Conservation (phyloP, 2,113 vertebrate genomes). For the Austrofundulus limnaeus region DNA sequence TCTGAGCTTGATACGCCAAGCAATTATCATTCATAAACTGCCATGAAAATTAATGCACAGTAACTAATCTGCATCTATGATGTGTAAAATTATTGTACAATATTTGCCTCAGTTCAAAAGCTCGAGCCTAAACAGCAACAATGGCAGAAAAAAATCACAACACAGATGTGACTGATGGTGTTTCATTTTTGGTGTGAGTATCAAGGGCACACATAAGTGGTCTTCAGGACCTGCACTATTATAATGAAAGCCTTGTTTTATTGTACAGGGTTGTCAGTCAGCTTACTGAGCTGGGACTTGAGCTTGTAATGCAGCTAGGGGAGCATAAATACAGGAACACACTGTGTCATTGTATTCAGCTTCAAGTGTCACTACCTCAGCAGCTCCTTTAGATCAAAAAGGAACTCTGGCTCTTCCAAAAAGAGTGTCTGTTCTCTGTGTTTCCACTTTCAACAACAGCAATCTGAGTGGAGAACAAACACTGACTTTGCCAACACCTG, state of each 20-base stretch:
- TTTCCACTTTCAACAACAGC: constrained; percentile 26
- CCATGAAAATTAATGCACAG: constrained; percentile 66
- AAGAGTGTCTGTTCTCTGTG: constrained; percentile 22
- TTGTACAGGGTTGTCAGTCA: constrained; percentile 39
- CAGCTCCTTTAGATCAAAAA: constrained; percentile 29
- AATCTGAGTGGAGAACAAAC: constrained; percentile 21
- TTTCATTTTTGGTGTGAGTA: constrained; percentile 24
- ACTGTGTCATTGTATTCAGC: constrained; percentile 27
- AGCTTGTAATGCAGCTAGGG: constrained; percentile 22
- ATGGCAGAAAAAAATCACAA: constrained; percentile 27
- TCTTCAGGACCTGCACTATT: constrained; percentile 8
- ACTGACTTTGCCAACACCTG: constrained; percentile 16
- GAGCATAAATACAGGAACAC: constrained; percentile 28
- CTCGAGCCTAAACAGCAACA: constrained; percentile 43
- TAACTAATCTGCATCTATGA: constrained; percentile 62
- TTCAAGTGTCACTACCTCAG: constrained; percentile 39
- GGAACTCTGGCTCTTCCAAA: constrained; percentile 1
- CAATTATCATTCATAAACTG: constrained; percentile 64
- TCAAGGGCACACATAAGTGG: constrained; percentile 32
- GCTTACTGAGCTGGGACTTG: constrained; percentile 31
- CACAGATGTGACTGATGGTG: constrained; percentile 37
- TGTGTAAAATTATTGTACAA: constrained; percentile 57
- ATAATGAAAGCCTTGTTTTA: constrained; percentile 37
- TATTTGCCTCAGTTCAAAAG: constrained; percentile 51
- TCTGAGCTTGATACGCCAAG: constrained; percentile 59